Evolutionary conservation across 2,888 invertebrate species (phyloP), one percentile per base, ranked within the genome.

Genomic region (Alloscopus bannaensis): DNA sequence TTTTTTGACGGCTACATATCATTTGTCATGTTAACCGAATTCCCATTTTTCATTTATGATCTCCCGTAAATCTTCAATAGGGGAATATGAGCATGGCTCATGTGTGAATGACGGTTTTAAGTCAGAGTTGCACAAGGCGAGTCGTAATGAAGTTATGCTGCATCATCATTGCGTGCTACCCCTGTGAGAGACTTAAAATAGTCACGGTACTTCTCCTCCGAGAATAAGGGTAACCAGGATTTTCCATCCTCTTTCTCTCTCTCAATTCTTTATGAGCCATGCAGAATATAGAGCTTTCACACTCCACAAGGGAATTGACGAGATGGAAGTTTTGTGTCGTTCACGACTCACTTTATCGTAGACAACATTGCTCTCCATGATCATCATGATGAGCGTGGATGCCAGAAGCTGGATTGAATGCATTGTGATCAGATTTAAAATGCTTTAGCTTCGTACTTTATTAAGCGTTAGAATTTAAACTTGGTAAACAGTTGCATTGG

Each of bases 1-100:
- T 60, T 59, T n/a, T 84, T 80, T 84, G 84, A 84, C 84, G 82
- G 80, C 81, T 82, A 68, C 75, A 77, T 71, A 84, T 81, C 84
- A 84, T 84, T 84, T 84, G 82, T 84, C 84, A 84, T 84, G 78
- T 81, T 75, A 79, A 80, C 84, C 84, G 84, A 84, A 84, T 81
- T 82, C 79, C 82, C 84, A 84, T 84, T 84, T 84, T 82, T 82
- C 82, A 80, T 82, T 82, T 69, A 80, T 81, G 70, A 76, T 57
- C 75, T 50, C 11, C 31, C 59, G 62, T 65, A 68, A 75, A 69
- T 47, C 72, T 65, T 73, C 45, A 31, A n/a, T 31, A 65, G 70
- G 77, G 78, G 78, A 77, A 69, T 75, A 59, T 64, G 57, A 77
- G 59, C 78, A 77, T 64, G 77, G 70, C 24, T 62, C 66, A 62